Conservation (phyloP, 2,797 vertebrate species). For the Alca torda region DNA sequence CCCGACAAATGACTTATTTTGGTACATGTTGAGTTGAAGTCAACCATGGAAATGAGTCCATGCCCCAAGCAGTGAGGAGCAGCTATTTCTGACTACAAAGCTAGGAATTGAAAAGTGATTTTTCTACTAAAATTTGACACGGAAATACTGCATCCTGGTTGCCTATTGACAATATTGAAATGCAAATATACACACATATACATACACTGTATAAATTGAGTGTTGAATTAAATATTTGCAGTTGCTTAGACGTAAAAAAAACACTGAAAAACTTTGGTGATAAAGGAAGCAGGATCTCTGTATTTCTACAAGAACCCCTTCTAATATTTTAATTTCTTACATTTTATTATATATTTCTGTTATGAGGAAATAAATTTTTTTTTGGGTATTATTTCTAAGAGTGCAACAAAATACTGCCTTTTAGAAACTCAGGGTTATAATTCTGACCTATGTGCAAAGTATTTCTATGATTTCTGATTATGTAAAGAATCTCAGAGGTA, state of each 20-base stretch:
- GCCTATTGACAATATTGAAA: neutral
- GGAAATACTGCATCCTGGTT: neutral
- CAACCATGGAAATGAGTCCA: neutral
- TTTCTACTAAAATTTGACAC: neutral
- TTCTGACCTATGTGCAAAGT: neutral
- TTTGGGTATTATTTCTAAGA: neutral
- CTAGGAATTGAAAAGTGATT: neutral
- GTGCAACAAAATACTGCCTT: neutral
- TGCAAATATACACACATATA: neutral
- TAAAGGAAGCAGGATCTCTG: neutral
- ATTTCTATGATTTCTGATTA: neutral
- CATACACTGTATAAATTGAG: neutral
- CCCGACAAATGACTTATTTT: neutral
- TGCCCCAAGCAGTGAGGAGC: neutral
- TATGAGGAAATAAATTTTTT: neutral
- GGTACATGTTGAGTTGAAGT: neutral
- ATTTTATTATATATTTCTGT: neutral
- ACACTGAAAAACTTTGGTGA: neutral
- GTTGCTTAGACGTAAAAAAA: conserved; percentile 12
- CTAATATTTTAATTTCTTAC: neutral
- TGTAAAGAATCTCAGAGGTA: neutral
- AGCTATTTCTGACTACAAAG: neutral
- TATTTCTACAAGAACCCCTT: neutral
- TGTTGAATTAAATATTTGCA: neutral
- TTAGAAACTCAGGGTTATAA: conserved; percentile 46